Evolutionary conservation across 2,113 vertebrate species (phyloP).

Genomic region (Salminus brasiliensis): DNA sequence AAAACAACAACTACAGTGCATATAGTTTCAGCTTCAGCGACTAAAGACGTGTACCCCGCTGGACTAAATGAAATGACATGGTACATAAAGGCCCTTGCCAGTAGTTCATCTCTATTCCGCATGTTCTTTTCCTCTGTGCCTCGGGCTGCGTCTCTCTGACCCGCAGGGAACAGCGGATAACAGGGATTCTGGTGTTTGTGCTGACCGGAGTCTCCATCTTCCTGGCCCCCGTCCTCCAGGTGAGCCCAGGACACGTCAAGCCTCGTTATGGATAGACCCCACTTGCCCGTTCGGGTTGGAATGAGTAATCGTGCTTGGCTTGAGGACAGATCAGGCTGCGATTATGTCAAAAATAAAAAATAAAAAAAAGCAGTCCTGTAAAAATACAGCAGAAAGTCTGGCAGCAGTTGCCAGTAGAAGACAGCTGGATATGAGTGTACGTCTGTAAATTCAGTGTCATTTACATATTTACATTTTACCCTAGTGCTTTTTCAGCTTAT

Average conservation of each 20-base stretch:
- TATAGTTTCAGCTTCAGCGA: too few relatives aligned
- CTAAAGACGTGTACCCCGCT: neutral
- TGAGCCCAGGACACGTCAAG: conserved; percentile 54
- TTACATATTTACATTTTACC: too few relatives aligned
- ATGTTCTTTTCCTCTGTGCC: conserved; percentile 23
- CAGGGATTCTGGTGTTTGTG: conserved; percentile 90
- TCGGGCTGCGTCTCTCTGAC: conserved; percentile 30
- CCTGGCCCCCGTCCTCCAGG: conserved; percentile 92
- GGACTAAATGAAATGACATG: neutral
- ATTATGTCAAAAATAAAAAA: too few relatives aligned
- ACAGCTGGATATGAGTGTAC: too few relatives aligned
- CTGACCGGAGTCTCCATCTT: conserved; percentile 95
- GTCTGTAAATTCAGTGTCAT: too few relatives aligned
- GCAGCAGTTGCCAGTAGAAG: too few relatives aligned
- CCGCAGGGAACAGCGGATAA: conserved; percentile 87
- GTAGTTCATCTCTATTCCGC: neutral
- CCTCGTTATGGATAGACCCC: neutral
- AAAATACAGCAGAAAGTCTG: too few relatives aligned
- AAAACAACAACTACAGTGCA: too few relatives aligned
- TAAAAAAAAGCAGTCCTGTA: too few relatives aligned
- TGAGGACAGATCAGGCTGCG: neutral
- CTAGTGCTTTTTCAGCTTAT: too few relatives aligned
- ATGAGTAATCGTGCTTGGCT: neutral
- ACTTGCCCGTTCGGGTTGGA: neutral
- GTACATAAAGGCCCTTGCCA: too few relatives aligned